A percentile compares a stretch with the other conserved stretches of the same genome.
These are phyloP conservation scores for Diorhabda elongata DNA, from an alignment of 1,140 invertebrate species.

Conservation along the genomic window DNA sequence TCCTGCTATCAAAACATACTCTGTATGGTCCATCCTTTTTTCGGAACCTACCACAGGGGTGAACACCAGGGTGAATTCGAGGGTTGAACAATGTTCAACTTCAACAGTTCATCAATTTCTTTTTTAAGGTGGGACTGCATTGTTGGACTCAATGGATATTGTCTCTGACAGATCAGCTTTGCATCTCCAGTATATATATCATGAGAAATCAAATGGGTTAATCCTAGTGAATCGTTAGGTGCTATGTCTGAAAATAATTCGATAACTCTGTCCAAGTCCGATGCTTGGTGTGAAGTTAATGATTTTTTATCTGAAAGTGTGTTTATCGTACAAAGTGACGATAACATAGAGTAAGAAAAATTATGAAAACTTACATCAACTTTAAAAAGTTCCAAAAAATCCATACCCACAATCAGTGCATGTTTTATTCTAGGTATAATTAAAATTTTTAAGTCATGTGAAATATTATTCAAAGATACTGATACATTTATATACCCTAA, in stretches of 20 bases:
- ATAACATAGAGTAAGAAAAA: constrained; percentile 4
- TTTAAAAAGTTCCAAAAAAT: constrained; percentile 10
- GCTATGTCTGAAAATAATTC: constrained; percentile 7
- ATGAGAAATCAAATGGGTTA: constrained; percentile 8
- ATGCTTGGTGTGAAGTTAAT: not conserved
- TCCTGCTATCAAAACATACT: no score
- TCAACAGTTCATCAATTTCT: constrained; percentile 13
- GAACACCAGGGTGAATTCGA: constrained; percentile 10
- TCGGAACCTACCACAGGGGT: constrained; percentile 10
- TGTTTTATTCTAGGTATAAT: constrained; percentile 8
- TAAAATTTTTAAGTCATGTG: constrained; percentile 10
- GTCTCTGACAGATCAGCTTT: constrained; percentile 11
- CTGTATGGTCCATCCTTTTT: constrained; percentile 28
- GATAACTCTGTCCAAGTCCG: not conserved
- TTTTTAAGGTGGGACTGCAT: constrained; percentile 10
- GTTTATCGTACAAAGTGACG: constrained; percentile 10
- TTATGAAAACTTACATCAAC: not conserved
- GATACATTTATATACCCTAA: constrained; percentile 5
- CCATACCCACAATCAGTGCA: constrained; percentile 13
- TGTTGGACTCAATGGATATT: constrained; percentile 9
- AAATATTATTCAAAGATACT: constrained; percentile 5
- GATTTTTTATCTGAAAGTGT: not conserved
- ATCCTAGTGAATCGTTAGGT: constrained; percentile 10
- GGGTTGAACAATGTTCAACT: constrained; percentile 8
- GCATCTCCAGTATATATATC: constrained; percentile 13